Evolutionary conservation across 2,888 invertebrate species (phyloP).

Genomic region (Eupelmus urozonus): DNA sequence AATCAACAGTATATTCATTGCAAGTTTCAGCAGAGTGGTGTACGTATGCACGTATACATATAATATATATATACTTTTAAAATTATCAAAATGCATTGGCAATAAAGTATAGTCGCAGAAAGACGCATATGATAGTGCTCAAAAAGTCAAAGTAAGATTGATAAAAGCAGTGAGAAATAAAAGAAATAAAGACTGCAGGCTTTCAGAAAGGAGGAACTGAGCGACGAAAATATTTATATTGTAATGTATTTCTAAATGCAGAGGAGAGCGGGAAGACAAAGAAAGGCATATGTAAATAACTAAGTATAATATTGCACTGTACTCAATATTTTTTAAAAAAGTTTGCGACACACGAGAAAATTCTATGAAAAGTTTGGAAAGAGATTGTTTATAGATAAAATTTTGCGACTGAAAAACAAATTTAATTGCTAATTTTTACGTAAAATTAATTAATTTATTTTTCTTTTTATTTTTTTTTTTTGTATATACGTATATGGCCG

Average conservation of each 20-base stretch:
- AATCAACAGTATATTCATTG: constrained; percentile 30
- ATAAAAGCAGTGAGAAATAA: constrained; percentile 56
- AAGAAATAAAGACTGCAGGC: constrained; percentile 56
- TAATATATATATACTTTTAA: constrained; percentile 24
- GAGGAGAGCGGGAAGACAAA: constrained; percentile 58
- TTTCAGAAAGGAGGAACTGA: constrained; percentile 59
- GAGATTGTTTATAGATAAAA: constrained; percentile 49
- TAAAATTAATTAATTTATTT: constrained; percentile 55
- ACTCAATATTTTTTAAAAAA: constrained; percentile 40
- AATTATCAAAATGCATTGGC: constrained; percentile 42
- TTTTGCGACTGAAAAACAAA: too few species aligned
- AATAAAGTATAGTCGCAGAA: constrained; percentile 51
- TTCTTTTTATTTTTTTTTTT: constrained; percentile 9
- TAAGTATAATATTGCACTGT: constrained; percentile 40
- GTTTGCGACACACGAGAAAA: constrained; percentile 41
- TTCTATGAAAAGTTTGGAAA: constrained; percentile 54
- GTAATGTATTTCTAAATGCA: constrained; percentile 54
- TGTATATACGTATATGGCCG: not conserved
- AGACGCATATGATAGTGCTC: constrained; percentile 51
- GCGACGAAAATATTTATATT: constrained; percentile 55
- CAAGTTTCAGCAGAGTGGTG: constrained; percentile 15
- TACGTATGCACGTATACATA: constrained; percentile 9
- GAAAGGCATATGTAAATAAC: constrained; percentile 55
- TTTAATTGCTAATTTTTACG: too few species aligned
- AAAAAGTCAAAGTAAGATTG: constrained; percentile 47